These are phyloP conservation scores for Hydropsyche tenuis DNA, from an alignment of 1,140 invertebrate species.

Conservation along the genomic window DNA sequence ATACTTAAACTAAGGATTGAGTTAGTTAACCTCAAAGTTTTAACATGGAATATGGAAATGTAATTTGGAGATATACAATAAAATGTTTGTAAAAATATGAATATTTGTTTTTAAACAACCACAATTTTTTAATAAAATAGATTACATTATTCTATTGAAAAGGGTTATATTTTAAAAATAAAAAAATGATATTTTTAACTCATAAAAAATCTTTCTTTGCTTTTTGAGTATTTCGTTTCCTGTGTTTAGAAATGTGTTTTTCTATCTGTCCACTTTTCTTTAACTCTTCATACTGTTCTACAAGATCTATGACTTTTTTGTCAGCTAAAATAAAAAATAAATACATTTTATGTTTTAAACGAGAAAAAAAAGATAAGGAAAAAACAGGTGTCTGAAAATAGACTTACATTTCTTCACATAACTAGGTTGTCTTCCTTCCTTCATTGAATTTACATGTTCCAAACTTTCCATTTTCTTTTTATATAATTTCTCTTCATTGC, in stretches of 20 bases:
- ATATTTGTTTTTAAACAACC: too few species aligned
- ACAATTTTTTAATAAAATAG: too few species aligned
- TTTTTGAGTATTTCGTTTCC: constrained; percentile 70
- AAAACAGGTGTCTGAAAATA: constrained; percentile 26
- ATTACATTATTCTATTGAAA: too few species aligned
- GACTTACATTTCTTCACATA: constrained; percentile 84
- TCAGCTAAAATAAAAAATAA: constrained; percentile 68
- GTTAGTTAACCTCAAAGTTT: too few species aligned
- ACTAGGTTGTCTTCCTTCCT: constrained; percentile 70
- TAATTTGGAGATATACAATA: too few species aligned
- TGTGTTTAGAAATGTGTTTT: constrained; percentile 76
- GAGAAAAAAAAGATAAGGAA: constrained; percentile 1
- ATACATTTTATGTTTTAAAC: constrained; percentile 22
- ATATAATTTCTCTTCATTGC: constrained; percentile 64
- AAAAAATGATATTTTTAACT: too few species aligned
- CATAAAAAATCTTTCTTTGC: constrained; percentile 57
- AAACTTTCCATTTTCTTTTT: constrained; percentile 65
- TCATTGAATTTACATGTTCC: constrained; percentile 65
- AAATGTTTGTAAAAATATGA: too few species aligned
- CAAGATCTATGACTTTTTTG: constrained; percentile 69
- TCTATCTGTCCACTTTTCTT: constrained; percentile 74
- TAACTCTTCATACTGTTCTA: constrained; percentile 76
- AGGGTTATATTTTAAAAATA: too few species aligned
- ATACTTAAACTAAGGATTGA: too few species aligned
- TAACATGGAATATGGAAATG: too few species aligned